A percentile compares a stretch with the other conserved stretches of the same genome.
These are phyloP conservation scores for Hippocampus guttulatus DNA, from an alignment of 2,113 vertebrate genomes.

Conservation along the genomic window DNA sequence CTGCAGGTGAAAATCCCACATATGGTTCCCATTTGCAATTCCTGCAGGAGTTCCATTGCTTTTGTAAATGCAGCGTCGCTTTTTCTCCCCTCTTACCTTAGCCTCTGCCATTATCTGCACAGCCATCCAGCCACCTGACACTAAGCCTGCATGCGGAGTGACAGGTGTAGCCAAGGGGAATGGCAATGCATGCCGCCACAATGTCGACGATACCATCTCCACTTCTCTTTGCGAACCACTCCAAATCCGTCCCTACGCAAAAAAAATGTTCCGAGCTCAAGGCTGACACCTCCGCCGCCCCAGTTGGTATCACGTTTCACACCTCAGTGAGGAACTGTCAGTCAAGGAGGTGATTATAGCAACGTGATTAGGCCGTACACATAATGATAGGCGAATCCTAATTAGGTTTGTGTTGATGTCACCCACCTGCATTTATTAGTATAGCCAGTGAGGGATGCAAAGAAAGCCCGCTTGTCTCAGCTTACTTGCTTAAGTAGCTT, in stretches of 20 bases:
- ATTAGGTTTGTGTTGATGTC: constrained; percentile 32
- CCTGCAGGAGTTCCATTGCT: neutral
- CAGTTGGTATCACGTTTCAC: constrained; percentile 57
- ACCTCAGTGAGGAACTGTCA: constrained; percentile 59
- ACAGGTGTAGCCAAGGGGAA: constrained; percentile 70
- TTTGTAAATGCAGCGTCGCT: neutral
- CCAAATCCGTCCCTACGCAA: constrained; percentile 39
- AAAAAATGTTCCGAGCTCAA: constrained; percentile 38
- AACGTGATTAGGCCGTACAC: constrained; percentile 62
- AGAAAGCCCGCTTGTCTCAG: constrained; percentile 41
- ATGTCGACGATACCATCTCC: constrained; percentile 58
- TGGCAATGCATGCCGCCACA: constrained; percentile 44
- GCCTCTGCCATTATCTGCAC: constrained; percentile 26
- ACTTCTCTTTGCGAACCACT: constrained; percentile 29
- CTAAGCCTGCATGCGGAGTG: constrained; percentile 65
- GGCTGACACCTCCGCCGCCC: constrained; percentile 39
- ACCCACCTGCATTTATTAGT: constrained; percentile 9
- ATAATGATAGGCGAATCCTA: constrained; percentile 57
- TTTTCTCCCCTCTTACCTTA: constrained; percentile 29
- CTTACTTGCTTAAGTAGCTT: constrained; percentile 26
- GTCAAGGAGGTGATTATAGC: constrained; percentile 64
- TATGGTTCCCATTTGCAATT: neutral
- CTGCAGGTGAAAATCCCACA: neutral
- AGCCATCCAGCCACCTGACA: constrained; percentile 22
- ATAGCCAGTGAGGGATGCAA: constrained; percentile 29